Evolutionary conservation across 1,140 invertebrate genomes (phyloP).

Genomic region (Neodiprion virginianus): DNA sequence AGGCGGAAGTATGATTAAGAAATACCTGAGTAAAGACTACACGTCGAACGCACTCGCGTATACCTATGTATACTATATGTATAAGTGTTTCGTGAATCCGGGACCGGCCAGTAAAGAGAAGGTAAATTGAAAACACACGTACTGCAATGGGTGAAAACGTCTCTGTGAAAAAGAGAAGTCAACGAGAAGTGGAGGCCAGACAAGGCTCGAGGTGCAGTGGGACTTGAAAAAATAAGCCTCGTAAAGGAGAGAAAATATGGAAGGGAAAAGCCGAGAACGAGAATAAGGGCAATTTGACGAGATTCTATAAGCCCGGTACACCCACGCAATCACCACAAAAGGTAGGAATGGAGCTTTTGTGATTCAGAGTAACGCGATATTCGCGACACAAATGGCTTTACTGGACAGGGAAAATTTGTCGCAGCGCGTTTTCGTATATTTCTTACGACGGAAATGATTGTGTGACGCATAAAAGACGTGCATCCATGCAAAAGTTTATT

Average conservation of each 20-base stretch:
- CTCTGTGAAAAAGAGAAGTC: background rate
- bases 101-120: background rate
- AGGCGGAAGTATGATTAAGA: too few relatives aligned
- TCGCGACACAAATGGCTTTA: background rate
- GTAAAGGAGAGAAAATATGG: background rate
- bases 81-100: too few relatives aligned
- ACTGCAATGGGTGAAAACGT: background rate
- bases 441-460: too few relatives aligned
- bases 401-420: background rate
- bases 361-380: background rate
- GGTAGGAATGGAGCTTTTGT: background rate
- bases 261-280: background rate
- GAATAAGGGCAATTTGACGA: background rate
- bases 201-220: background rate
- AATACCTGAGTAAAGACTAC: too few relatives aligned
- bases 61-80: too few relatives aligned
- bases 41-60: too few relatives aligned
- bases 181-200: background rate
- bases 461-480: background rate
- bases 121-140: background rate
- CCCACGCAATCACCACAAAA: slow-evolving; percentile 1
- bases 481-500: background rate
- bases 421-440: background rate
- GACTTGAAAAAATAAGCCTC: background rate
- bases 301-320: background rate